Base-by-base conservation (phyloP, 1,140 invertebrate genomes). In the Aphis craccivora region DNA sequence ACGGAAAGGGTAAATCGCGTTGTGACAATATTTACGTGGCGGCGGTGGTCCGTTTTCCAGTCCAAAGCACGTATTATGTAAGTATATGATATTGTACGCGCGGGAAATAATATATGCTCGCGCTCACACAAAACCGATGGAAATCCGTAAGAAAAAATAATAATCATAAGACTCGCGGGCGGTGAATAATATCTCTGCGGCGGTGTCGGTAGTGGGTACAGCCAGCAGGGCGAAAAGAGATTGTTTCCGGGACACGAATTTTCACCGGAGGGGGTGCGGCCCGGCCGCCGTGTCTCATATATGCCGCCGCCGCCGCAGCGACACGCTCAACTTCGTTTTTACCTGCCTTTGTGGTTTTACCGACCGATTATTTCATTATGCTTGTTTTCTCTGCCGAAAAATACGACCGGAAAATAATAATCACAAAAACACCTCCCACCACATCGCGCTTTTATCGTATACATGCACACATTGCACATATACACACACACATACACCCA, bases 201-300 rank as follows among this genome's bases (percentile, higher is more conserved):
- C 81, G 81, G 81, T 43, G n/a, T 25, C 45, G 88, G 37, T 35
- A 20, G 35, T 25, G 87, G 0, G 1, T 20, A 5, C 48, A 23
- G 9, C 3, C 20, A 37, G 8, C 25, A 37, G 6, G 37, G 60
- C 45, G 90, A 91, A 91, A 91, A 91, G 53, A 51, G 83, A 86
- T 93, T 93, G 91, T 86, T 93, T 86, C 81, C 91, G 48, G 45
- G 76, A 86, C 35, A 92, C 91, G 76, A 92, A 60, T 92, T 92
- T 92, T 92, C 91, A 53, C n/a, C 76, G 76, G 30, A 37, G 76
- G 60, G 90, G 40, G 90, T 48, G 23, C 67, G 40, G 60, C 60
- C 60, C 35, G 35, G 35, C 37, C 37, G 3, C 37, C 37, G 81
- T 6, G 43, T 30, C 14, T 67, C 23, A 35, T 11, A 35, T 45